These are phyloP conservation scores for Machimus atricapillus DNA, from an alignment of 2,888 invertebrate genomes.

Conservation along the genomic window DNA sequence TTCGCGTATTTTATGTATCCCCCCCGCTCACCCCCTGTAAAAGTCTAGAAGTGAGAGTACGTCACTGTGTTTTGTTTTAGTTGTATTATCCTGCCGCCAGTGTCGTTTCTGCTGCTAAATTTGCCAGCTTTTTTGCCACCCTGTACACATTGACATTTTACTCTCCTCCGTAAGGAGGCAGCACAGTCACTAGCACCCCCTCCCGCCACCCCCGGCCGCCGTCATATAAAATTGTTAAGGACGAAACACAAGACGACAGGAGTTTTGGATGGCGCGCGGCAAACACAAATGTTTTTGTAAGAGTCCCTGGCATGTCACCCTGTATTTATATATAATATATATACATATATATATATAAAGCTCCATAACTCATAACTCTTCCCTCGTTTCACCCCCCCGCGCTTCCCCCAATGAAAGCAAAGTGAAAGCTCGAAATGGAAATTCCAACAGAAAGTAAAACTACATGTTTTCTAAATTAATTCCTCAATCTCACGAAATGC, in stretches of 20 bases:
- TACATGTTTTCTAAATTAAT: constrained; percentile 35
- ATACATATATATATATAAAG: background rate
- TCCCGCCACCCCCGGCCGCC: too few species aligned
- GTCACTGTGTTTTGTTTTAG: background rate
- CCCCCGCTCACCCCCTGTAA: background rate
- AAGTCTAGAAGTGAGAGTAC: background rate
- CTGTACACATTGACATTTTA: background rate
- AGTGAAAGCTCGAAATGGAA: constrained; percentile 37
- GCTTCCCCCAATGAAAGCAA: too few species aligned
- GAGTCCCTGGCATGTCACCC: background rate
- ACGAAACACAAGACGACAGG: background rate
- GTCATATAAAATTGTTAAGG: too few species aligned
- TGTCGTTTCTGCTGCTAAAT: background rate
- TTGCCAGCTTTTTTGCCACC: background rate
- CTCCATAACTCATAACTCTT: constrained; percentile 19
- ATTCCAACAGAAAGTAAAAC: constrained; percentile 31
- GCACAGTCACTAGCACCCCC: background rate
- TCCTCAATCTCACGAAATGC: constrained; percentile 37
- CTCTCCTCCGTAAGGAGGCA: background rate
- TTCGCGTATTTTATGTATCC: background rate
- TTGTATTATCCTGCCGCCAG: background rate
- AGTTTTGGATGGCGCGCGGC: background rate
- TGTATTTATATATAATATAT: background rate
- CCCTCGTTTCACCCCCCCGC: background rate
- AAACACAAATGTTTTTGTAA: background rate